Base-by-base conservation (phyloP, 35 echinoderm and acorn worm species). In the Chiridota heheva region DNA sequence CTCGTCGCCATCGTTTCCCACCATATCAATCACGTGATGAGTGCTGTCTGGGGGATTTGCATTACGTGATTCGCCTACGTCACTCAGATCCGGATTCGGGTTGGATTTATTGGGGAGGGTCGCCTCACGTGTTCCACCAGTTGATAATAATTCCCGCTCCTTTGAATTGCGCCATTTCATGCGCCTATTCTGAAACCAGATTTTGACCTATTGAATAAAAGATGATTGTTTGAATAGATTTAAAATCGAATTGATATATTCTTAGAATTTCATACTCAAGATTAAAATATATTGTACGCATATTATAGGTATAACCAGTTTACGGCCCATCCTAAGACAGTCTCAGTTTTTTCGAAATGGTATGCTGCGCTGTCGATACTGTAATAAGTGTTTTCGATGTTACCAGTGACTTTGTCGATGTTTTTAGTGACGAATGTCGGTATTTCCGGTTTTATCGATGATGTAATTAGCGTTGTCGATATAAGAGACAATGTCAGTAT, bases 131-230 rank as follows among this genome's bases (percentile, higher is more conserved):
- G 84, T 88, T 17, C 95, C 95, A 34, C 95, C 95, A 0, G 95
- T 71, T 10, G 88, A 98, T 13, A 98, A 65, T 10, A 98, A 81
- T 63, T 98, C 95, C 33, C 95, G 71, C 45, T 98, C 95, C 45
- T 98, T 98, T 34, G 95, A 98, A 49, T 98, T 98, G 22, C 95
- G 44, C 95, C 95, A 98, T 88, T 98, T 98, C 95, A 98, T 98
- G 40, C 95, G 80, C n/a, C 95, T 72, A 69, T 98, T 98, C 69
- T 98, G 95, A 77, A 98, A 98, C 95, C 95, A 98, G 42, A 98
- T 98, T 78, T 98, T 98, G 5, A 98, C 95, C 95, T 98, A 62
- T 2, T 22, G 27, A 58, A 67, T 63, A 26, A 59, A 38, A 76
- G 46, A 40, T 10, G 0, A 53, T 53, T 53, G 48, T 13, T 53